Base-by-base conservation (phyloP, 2,797 vertebrate genomes). In the Syngnathus rostellatus region DNA sequence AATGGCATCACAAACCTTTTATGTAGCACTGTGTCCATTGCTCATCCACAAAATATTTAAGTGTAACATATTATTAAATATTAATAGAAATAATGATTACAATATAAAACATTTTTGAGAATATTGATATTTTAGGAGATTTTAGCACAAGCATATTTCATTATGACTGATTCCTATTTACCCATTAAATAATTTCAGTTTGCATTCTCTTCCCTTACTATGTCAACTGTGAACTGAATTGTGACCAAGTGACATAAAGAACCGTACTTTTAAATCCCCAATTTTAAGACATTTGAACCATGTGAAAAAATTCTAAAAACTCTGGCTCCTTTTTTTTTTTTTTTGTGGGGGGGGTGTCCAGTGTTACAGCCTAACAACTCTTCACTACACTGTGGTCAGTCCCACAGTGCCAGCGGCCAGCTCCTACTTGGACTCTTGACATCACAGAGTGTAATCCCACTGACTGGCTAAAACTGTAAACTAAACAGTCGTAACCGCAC, bases 371-470 rank as follows among this genome's bases (percentile, higher is more conserved):
- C 45, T 75, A 81, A 83, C 78, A 78, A 73, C 69, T 54, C 79
- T 68, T 70, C 68, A 75, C 77, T 80, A 77, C 81, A 79, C 79
- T 77, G 85, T 80, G 81, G 79, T 79, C 77, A 71, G 65, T 78
- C 67, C 72, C 79, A 85, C 85, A 78, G 75, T 63, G 67, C 74
- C 79, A 86, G 78, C 69, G 79, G 73, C 78, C 83, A 78, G 83
- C 86, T 89, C 79, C 83, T 81, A 81, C 86, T 87, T 88, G 87
- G 81, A 83, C 78, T 81, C 82, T 83, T 80, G 77, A 87, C 80
- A 78, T 83, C 83, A 78, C 70, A 68, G 77, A 82, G 75, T 66
- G 69, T 87, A 85, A 87, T 87, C 87, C 85, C 68, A 76, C 78
- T 53, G 76, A 87, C 79, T 79, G 81, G 81, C 81, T 83, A 84